Evolutionary conservation across 2,113 vertebrate species (phyloP), one percentile per base, ranked within the genome.

Genomic region (Rhinogobius similis): DNA sequence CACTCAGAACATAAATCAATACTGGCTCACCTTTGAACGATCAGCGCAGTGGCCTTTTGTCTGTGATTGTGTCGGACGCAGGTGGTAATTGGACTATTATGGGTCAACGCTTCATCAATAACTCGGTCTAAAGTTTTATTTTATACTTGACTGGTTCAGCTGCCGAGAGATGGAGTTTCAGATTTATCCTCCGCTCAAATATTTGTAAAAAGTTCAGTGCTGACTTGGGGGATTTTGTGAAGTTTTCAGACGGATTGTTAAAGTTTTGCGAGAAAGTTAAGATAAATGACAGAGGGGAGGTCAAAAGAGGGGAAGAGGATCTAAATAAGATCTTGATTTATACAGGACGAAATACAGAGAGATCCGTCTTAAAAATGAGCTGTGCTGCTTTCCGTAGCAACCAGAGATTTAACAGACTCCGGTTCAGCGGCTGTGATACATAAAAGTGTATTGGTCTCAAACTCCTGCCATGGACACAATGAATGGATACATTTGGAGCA

Each of bases 1-100:
- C 3, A 32, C 1, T 18, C 3, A 21, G 50, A 53, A 13, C 53
- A 16, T 56, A 29, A 58, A 29, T 29, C 55, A 24, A 29, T 58
- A 23, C 7, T 0, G 55, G 4, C 26, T 58, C 26, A 58, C 55
- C 55, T 29, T 58, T 20, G 14, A 58, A 5, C 14, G 26, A 58
- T 58, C 55, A 29, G 55, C 55, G 26, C 55, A 18, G 13, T 58
- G 55, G 55, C 55, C 55, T 58, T 58, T 58, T 29, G 26, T 58
- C 55, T 27, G 55, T 58, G 7, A 18, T 16, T 16, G 55, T 58
- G 55, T 18, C 6, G 16, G 26, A 27, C 10, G 14, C 55, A 18
- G 55, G 5, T 58, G 26, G 24, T 58, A 29, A 58, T 58, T 29
- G 24, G 55, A 18, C 26, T 58, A 29, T 29, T 58, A 29, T 58